These are phyloP conservation scores for Ormyrus labotus DNA, from an alignment of 2,888 invertebrate species.

Conservation along the genomic window DNA sequence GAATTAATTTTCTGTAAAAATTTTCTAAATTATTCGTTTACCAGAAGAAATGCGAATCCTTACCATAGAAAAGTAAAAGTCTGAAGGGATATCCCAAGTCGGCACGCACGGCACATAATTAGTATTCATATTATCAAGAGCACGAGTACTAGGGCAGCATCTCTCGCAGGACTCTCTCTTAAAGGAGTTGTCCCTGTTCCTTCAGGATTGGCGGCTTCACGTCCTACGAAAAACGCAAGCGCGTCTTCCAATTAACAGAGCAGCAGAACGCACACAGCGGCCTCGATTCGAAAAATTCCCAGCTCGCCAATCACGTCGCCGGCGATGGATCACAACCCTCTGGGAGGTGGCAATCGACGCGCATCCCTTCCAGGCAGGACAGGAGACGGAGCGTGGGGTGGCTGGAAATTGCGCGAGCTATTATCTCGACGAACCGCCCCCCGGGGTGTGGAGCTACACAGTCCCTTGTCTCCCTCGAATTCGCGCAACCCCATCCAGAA, in stretches of 20 bases:
- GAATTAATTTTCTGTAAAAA: too few relatives aligned
- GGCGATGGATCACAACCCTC: neutral
- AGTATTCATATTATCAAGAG: constrained; percentile 47
- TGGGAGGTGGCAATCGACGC: neutral
- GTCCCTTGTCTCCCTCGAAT: neutral
- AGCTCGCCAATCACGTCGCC: neutral
- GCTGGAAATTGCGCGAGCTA: constrained; percentile 15
- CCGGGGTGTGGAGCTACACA: constrained; percentile 11
- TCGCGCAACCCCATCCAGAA: neutral
- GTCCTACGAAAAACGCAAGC: too few relatives aligned
- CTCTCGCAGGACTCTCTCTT: neutral
- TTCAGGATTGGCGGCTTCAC: too few relatives aligned
- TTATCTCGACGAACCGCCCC: constrained; percentile 67
- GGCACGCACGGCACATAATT: constrained; percentile 37
- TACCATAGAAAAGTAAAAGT: too few relatives aligned
- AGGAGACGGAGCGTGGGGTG: neutral
- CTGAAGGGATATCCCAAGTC: too few relatives aligned
- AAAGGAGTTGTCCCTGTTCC: neutral
- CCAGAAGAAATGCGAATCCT: too few relatives aligned
- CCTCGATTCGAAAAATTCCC: neutral
- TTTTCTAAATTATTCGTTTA: too few relatives aligned
- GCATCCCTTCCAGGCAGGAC: neutral
- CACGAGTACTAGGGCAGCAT: constrained; percentile 47
- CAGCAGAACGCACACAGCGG: constrained; percentile 11
- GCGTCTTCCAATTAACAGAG: constrained; percentile 29